Evolutionary conservation across 2,113 vertebrate species (phyloP).

Genomic region (cattle (Bos taurus)): DNA sequence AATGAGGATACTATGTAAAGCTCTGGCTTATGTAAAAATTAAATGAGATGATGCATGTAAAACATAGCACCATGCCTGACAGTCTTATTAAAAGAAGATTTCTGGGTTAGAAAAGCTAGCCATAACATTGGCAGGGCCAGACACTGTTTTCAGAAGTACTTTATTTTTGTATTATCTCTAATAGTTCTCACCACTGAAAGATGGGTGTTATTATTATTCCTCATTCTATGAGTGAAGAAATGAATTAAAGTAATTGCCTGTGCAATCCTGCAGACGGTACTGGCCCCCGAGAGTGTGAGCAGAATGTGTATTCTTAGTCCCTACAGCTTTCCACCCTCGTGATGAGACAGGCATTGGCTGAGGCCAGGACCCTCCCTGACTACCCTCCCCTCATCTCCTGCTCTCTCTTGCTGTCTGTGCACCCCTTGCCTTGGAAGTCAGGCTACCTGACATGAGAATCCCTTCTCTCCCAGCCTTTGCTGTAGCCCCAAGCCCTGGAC

Average conservation of each 20-base stretch:
- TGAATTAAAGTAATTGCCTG: background rate
- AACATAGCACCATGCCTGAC: background rate
- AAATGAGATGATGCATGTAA: background rate
- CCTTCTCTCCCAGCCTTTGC: background rate
- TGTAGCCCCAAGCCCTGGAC: background rate
- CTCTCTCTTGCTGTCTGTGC: background rate
- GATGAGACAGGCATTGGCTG: background rate
- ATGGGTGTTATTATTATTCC: background rate
- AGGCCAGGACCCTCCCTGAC: background rate
- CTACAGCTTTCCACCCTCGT: background rate
- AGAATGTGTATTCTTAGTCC: background rate
- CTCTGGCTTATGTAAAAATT: background rate
- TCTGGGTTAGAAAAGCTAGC: background rate
- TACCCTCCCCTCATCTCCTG: too few species aligned
- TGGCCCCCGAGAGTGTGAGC: background rate
- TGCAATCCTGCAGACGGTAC: background rate
- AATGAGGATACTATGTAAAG: background rate
- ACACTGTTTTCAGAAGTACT: background rate
- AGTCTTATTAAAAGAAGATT: background rate
- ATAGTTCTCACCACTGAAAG: background rate
- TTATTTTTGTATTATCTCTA: background rate
- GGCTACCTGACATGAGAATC: background rate
- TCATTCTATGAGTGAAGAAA: background rate
- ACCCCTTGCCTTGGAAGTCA: background rate
- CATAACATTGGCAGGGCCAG: background rate